Evolutionary conservation across 1,140 invertebrate genomes (phyloP), one percentile per base, ranked within the genome.

Genomic region (Wiebesia pumilae): DNA sequence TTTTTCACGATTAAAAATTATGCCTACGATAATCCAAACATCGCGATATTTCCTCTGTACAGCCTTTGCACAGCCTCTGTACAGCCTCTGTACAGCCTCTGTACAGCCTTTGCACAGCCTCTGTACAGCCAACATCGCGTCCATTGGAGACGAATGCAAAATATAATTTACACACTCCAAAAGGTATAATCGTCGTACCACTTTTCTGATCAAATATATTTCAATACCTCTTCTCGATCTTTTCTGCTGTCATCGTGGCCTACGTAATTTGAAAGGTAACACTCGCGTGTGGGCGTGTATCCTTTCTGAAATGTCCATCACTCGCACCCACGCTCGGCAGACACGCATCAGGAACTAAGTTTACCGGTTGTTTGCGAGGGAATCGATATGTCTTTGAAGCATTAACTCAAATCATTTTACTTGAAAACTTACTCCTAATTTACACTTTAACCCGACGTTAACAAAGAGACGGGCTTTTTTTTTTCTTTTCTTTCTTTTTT

Each of bases 261-360:
- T 62, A 65, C 77, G 77, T 85, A 85, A 79, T 85, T 85, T 78
- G 75, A 84, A 79, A 78, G 35, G 54, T 47, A 84, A 69, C 75
- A 51, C 40, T 67, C 75, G 43, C 54, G 75, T n/a, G 77, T 79
- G 62, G 43, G 80, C 80, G 62, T 69, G 43, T 85, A 85, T 85
- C 73, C 62, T 65, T 62, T 65, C 62, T 43, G 51, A 85, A 85
- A 85, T 54, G 77, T 85, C 77, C 62, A 58, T 85, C 77, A 73
- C 62, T 47, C 40, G 77, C 77, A 77, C 75, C 83, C 69, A 85
- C 83, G 47, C n/a, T n/a, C n/a, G n/a, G 43, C 62, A 47, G 14
- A 12, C 58, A n/a, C 14, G 38, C n/a, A 65, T 62, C 58, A 33
- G 54, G 54, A 62, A 65, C 24, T 77, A 71, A 30, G 16, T 62